Evolutionary conservation across 2,888 invertebrate genomes (phyloP).

Genomic region (Polietes domitor): DNA sequence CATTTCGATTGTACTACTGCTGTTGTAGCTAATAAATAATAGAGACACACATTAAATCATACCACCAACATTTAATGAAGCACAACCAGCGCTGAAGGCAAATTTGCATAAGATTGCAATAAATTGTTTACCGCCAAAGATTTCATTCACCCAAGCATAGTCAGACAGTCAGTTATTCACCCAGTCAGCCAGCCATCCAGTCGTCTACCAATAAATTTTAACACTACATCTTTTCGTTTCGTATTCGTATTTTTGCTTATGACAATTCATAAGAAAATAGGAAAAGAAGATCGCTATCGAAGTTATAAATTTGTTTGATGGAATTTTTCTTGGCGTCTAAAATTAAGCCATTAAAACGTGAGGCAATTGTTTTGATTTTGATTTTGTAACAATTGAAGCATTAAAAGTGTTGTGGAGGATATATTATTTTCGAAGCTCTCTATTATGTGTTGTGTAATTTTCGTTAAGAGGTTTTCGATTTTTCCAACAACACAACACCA

Average conservation of each 20-base stretch:
- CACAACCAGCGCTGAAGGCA: slow-evolving; percentile 32
- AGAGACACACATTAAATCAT: slow-evolving; percentile 19
- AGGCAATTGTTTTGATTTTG: not conserved
- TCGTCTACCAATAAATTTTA: not conserved
- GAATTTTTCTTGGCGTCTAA: not conserved
- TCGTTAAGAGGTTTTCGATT: not conserved
- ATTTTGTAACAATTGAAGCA: not conserved
- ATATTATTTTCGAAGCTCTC: not conserved
- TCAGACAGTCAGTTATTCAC: no score
- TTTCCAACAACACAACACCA: not conserved
- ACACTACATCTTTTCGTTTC: no score
- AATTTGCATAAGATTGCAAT: slow-evolving; percentile 58
- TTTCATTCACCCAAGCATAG: not conserved
- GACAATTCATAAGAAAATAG: not conserved
- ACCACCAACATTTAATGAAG: slow-evolving; percentile 48
- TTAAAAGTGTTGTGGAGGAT: not conserved
- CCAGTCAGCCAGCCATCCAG: not conserved
- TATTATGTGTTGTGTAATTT: slow-evolving; percentile 14
- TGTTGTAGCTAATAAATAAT: not conserved
- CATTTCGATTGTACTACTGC: not conserved
- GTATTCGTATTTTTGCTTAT: not conserved
- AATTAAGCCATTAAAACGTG: not conserved
- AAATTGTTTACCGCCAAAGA: slow-evolving; percentile 23
- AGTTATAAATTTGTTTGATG: not conserved
- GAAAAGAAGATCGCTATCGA: not conserved